Conservation (phyloP, 2,888 invertebrate genomes). For the Psococerastis gibbosa region DNA sequence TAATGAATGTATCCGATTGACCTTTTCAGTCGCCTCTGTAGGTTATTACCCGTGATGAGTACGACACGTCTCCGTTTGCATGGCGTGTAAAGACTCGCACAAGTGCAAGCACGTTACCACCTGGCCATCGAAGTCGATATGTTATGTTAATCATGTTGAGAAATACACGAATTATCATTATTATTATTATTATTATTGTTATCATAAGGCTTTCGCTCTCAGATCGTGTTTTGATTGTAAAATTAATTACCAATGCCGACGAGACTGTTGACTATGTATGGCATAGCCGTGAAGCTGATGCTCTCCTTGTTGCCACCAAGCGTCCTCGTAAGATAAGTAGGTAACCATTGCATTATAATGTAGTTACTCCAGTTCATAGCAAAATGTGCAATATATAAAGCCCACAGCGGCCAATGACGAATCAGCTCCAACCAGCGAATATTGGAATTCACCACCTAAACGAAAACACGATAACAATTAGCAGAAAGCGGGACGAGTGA, state of each 20-base stretch:
- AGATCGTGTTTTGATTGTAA: too few species aligned
- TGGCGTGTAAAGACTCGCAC: too few species aligned
- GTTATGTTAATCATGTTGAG: too few species aligned
- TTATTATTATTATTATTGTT: too few species aligned
- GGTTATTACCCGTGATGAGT: too few species aligned
- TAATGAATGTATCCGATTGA: too few species aligned
- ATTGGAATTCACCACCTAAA: conserved; percentile 32
- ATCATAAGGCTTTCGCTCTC: too few species aligned
- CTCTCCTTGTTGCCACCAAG: conserved; percentile 45
- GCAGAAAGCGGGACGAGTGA: not conserved
- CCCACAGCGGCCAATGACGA: conserved; percentile 48
- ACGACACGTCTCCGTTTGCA: too few species aligned
- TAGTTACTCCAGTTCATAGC: conserved; percentile 66
- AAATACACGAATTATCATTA: too few species aligned
- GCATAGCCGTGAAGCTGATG: conserved; percentile 51
- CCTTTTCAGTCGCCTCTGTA: too few species aligned
- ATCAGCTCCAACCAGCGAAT: conserved; percentile 45
- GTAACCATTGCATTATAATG: conserved; percentile 63
- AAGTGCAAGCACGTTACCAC: too few species aligned
- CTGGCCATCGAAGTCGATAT: too few species aligned
- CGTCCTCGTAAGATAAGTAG: conserved; percentile 44
- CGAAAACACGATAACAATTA: conserved; percentile 14
- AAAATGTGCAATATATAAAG: conserved; percentile 55
- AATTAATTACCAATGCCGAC: conserved; percentile 47
- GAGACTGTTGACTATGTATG: conserved; percentile 51